A percentile compares a stretch with the other conserved stretches of the same genome.
These are phyloP conservation scores for Synergus gifuensis DNA, from an alignment of 2,888 invertebrate species.

Conservation along the genomic window DNA sequence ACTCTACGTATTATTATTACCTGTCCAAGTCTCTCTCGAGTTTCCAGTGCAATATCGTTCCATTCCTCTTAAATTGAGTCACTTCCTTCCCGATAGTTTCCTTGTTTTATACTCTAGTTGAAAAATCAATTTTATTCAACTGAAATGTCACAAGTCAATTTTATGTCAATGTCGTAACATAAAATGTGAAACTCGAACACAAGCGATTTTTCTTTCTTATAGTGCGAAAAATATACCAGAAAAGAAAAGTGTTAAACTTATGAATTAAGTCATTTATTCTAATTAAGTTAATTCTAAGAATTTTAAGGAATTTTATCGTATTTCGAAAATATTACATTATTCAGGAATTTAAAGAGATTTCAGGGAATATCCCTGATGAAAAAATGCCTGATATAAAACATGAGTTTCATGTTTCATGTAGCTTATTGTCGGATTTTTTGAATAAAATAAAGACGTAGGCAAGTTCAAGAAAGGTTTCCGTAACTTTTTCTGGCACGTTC, in stretches of 20 bases:
- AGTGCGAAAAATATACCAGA: background rate
- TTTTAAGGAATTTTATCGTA: too few species aligned
- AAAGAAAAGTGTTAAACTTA: background rate
- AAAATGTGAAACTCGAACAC: background rate
- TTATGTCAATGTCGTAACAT: background rate
- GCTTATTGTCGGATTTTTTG: background rate
- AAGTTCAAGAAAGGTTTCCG: conserved; percentile 18
- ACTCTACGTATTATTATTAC: conserved; percentile 48
- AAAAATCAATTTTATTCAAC: conserved; percentile 8
- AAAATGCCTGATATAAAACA: background rate
- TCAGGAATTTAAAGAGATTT: too few species aligned
- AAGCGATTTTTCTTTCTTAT: background rate
- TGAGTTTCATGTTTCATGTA: background rate
- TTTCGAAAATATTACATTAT: too few species aligned
- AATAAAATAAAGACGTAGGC: background rate
- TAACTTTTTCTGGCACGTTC: conserved; percentile 24
- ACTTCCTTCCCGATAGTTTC: conserved; percentile 40
- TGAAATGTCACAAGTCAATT: background rate
- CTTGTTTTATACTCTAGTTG: conserved; percentile 44
- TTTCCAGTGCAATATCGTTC: conserved; percentile 43
- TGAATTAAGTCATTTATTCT: too few species aligned
- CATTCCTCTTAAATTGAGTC: conserved; percentile 32
- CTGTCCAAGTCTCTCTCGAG: conserved; percentile 45
- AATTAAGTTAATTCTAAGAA: too few species aligned
- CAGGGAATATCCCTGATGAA: too few species aligned